phyloP scores from a whole-genome alignment of 2,113 vertebrate species.

The Atherinomorus stipes region DNA sequence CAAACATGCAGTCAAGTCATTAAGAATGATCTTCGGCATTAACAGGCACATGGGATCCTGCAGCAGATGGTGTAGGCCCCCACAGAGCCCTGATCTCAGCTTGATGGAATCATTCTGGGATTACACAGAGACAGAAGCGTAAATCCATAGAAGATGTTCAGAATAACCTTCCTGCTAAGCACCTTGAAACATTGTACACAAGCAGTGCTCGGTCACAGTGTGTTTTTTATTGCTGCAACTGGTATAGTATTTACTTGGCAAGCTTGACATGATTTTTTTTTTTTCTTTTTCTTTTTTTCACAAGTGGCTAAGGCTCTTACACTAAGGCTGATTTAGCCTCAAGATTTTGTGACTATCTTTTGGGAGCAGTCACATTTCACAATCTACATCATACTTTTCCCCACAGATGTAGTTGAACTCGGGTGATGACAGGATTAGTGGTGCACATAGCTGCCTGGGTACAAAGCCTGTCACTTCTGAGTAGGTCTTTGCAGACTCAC shows the following conservation, averaged over 20 bases:
- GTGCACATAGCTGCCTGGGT: not conserved
- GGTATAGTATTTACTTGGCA: not conserved
- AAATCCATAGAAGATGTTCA: not conserved
- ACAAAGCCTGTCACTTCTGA: not conserved
- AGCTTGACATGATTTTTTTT: not conserved
- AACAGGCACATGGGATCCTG: not conserved
- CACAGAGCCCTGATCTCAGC: conserved; percentile 1
- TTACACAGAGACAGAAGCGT: not conserved
- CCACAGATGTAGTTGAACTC: conserved; percentile 1
- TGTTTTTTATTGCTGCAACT: not conserved
- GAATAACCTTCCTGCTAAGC: not conserved
- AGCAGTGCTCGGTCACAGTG: not conserved
- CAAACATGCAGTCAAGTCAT: not conserved
- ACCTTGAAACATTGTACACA: not conserved
- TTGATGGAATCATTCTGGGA: not conserved
- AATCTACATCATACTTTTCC: not conserved
- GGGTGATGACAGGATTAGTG: not conserved
- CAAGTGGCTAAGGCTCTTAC: not conserved
- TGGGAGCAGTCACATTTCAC: not conserved
- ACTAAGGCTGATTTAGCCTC: not conserved
- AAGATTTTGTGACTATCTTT: not conserved
- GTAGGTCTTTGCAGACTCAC: conserved; percentile 1
- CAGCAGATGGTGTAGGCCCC: conserved; percentile 2
- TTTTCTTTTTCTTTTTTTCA: no score
- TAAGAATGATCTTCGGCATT: not conserved